Base-by-base conservation (phyloP, 2,888 invertebrate species). In the Netelia virgata region DNA sequence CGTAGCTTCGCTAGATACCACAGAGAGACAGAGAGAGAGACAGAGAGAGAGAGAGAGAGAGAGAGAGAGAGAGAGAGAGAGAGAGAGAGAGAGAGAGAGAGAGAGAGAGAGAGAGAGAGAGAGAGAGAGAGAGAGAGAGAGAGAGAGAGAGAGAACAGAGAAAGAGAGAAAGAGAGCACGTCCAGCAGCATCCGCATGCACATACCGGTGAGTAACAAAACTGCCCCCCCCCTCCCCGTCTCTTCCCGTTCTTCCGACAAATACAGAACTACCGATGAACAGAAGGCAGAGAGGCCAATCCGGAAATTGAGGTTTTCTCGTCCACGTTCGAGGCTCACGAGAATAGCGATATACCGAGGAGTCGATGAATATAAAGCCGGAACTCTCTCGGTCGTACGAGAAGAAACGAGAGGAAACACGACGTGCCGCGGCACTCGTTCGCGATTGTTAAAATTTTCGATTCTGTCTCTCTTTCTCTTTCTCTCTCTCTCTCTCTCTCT, bases 301-400 rank as follows among this genome's bases (percentile, higher is more conserved):
- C 84, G 70, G 75, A 82, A 85, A 85, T 85, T 85, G 84, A 82
- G 84, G 78, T 76, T 82, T 85, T 57, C 69, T 81, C 80, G 80
- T 77, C 28, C 72, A 63, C 57, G 74, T 55, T 78, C 74, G 74
- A 18, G 57, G 74, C 50, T 70, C 77, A 61, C 63, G 74, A 18
- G 63, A 70, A 43, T 70, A 74, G 66, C 63, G 80, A 77, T 72
- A 69, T 23, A 41, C 50, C n/a, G 18, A 75, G 28, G 66, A 41
- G 55, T 14, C 61, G 53, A 69, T 74, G 73, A 59, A 81, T 68
- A 64, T 18, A 63, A 57, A 61, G 69, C 78, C 63, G 69, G 57
- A 50, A 63, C 41, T 77, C 68, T 18, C 70, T 70, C 28, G 72
- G 20, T 50, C 41, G 41, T 43, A 66, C 43, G 77, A 68, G 28